phyloP scores from a whole-genome alignment of 2,888 invertebrate species.

The Creontiades dilutus region DNA sequence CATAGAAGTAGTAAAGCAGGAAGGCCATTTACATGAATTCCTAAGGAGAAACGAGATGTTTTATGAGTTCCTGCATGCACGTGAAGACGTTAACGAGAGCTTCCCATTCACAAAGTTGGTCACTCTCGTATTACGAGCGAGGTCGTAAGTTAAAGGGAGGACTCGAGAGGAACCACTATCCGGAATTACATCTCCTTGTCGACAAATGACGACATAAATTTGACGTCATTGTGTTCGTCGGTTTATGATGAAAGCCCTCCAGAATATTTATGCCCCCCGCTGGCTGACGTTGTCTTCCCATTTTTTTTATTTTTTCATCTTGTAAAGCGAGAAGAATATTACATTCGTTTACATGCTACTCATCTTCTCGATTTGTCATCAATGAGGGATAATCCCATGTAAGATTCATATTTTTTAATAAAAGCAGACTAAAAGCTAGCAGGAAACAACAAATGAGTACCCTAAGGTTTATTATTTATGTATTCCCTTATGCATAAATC shows the following conservation, averaged over 20 bases:
- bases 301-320: not conserved
- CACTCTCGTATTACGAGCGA: not conserved
- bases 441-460: too few species aligned
- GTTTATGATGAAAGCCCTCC: slow-evolving; percentile 25
- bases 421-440: too few species aligned
- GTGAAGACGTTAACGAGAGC: not conserved
- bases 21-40: not conserved
- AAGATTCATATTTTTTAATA: too few species aligned
- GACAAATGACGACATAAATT: slow-evolving; percentile 2
- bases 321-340: too few species aligned
- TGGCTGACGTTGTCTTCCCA: not conserved
- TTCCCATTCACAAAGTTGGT: not conserved
- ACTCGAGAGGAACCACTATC: not conserved
- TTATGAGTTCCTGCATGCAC: not conserved
- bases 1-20: not conserved
- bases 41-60: not conserved
- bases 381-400: too few species aligned
- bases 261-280: not conserved
- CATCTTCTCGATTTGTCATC: too few species aligned
- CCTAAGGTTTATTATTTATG: too few species aligned
- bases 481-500: too few species aligned
- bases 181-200: slow-evolving; percentile 8
- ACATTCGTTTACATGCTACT: too few species aligned
- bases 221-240: not conserved
- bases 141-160: not conserved